A percentile compares a stretch with the other conserved stretches of the same genome.
phyloP scores from a whole-genome alignment of 2,888 invertebrate species.

The Tipula vernalis region DNA sequence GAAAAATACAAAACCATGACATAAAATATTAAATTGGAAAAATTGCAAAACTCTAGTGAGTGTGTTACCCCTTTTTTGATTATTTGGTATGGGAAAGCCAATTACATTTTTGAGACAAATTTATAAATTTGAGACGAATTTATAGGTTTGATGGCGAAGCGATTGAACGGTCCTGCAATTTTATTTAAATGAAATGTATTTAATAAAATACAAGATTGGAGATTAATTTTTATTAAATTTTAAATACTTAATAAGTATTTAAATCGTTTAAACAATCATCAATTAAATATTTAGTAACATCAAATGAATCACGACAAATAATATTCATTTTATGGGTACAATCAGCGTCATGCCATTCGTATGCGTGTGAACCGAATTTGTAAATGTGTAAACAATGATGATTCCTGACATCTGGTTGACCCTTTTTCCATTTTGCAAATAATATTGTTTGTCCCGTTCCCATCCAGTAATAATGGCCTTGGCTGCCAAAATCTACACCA shows the following conservation, averaged over 20 bases:
- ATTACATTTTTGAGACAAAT: too few species aligned
- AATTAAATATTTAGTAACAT: background rate
- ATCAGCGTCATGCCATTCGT: background rate
- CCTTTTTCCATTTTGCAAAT: background rate
- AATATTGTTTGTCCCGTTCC: background rate
- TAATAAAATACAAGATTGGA: too few species aligned
- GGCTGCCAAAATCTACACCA: background rate
- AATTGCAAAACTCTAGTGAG: background rate
- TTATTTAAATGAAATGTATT: too few species aligned
- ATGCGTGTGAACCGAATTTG: background rate
- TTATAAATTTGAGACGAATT: too few species aligned
- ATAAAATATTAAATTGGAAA: background rate
- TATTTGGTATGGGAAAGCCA: background rate
- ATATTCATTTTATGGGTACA: background rate
- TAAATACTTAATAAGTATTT: too few species aligned
- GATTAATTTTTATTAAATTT: too few species aligned
- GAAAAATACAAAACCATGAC: background rate
- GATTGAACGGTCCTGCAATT: too few species aligned
- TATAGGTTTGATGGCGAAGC: too few species aligned
- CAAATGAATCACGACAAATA: background rate
- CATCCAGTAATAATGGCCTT: background rate
- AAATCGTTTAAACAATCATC: background rate
- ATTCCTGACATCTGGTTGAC: background rate
- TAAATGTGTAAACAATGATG: background rate
- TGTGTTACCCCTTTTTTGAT: background rate